Conservation (phyloP, 2,888 invertebrate species). For the Trissolcus brochymenae region DNA sequence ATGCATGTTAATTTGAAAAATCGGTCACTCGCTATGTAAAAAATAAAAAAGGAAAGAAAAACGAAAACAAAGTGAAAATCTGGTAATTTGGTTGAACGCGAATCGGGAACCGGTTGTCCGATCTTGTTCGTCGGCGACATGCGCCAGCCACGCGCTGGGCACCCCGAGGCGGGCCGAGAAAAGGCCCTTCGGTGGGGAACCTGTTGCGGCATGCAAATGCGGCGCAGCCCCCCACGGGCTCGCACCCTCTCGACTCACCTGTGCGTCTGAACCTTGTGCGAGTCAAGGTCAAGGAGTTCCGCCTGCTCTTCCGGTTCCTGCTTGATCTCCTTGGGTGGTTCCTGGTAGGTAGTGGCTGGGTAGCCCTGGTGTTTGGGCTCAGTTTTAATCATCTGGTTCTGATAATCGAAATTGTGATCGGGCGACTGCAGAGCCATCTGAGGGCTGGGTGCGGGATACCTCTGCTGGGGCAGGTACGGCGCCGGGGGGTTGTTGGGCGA, state of each 20-base stretch:
- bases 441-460: slow-evolving; percentile 60
- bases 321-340: slow-evolving; percentile 76
- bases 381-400: slow-evolving; percentile 66
- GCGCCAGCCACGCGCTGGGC: neutral
- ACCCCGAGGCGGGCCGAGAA: neutral
- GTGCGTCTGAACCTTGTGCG: slow-evolving; percentile 88
- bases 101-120: neutral
- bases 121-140: neutral
- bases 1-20: no score
- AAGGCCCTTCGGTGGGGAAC: neutral
- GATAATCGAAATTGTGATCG: slow-evolving; percentile 60
- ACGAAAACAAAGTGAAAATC: no score
- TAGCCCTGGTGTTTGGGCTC: slow-evolving; percentile 76
- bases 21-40: no score
- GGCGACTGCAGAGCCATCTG: slow-evolving; percentile 70
- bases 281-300: slow-evolving; percentile 91
- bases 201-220: slow-evolving; percentile 1
- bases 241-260: slow-evolving; percentile 73
- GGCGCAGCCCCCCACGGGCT: neutral
- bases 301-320: slow-evolving; percentile 85
- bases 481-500: slow-evolving; percentile 64
- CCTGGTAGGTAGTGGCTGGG: slow-evolving; percentile 2
- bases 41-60: no score
- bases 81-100: no score
- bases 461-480: slow-evolving; percentile 55